These are phyloP conservation scores for Neolamprologus brichardi DNA, from an alignment of 2,113 vertebrate species.

Conservation along the genomic window DNA sequence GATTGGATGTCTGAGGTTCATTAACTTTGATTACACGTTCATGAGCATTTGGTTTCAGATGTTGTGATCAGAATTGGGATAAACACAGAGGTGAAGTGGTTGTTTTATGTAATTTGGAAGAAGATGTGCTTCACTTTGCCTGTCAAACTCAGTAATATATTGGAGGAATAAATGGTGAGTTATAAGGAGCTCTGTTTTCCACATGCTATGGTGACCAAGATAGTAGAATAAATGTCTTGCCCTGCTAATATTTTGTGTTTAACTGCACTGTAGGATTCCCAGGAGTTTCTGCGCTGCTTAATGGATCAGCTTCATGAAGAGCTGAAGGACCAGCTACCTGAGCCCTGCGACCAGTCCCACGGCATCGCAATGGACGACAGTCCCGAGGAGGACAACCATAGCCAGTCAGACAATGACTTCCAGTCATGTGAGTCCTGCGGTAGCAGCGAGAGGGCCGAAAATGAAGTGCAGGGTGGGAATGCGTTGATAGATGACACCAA, in stretches of 20 bases:
- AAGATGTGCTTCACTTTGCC: neutral
- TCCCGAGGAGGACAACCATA: constrained; percentile 81
- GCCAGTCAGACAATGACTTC: constrained; percentile 85
- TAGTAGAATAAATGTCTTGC: neutral
- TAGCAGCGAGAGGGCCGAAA: constrained; percentile 82
- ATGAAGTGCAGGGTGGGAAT: constrained; percentile 55
- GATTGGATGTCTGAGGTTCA: constrained; percentile 32
- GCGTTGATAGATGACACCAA: constrained; percentile 70
- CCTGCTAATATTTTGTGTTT: neutral
- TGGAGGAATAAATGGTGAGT: neutral
- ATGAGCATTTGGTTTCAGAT: constrained; percentile 11
- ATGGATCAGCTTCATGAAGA: constrained; percentile 99
- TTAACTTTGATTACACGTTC: constrained; percentile 42
- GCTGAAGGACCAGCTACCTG: constrained; percentile 83
- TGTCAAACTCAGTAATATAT: neutral
- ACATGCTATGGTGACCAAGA: neutral
- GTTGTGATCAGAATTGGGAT: neutral
- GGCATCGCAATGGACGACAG: constrained; percentile 65
- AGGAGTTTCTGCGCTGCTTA: constrained; percentile 95
- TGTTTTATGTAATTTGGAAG: neutral
- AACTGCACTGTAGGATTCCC: constrained; percentile 80
- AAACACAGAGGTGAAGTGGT: neutral
- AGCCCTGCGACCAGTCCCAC: constrained; percentile 76
- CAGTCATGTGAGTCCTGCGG: constrained; percentile 88
- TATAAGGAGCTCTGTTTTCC: neutral